Conservation (phyloP, 1,140 invertebrate genomes). For the Nasonia giraulti region DNA sequence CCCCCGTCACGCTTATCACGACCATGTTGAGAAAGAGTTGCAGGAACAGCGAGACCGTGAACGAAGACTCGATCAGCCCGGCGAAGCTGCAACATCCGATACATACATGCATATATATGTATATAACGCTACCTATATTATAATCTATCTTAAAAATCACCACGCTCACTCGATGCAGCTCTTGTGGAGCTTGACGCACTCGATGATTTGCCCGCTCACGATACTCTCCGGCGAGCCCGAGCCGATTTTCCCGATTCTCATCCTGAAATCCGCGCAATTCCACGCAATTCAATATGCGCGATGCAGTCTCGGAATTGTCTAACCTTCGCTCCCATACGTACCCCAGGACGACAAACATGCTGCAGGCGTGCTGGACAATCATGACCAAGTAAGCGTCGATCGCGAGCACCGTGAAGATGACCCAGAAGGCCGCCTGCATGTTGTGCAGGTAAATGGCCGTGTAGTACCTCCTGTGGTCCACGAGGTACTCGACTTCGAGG, state of each 20-base stretch:
- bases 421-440: slow-evolving; percentile 1
- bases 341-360: slow-evolving; percentile 39
- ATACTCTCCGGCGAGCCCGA: neutral
- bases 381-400: slow-evolving; percentile 26
- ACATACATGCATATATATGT: too few species aligned
- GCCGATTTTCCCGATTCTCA: neutral
- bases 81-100: neutral
- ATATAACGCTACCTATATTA: too few species aligned
- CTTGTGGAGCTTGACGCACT: neutral
- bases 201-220: neutral
- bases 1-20: slow-evolving; percentile 23
- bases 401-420: neutral
- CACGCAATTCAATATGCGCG: too few species aligned
- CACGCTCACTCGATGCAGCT: neutral
- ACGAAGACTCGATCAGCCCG: slow-evolving; percentile 15
- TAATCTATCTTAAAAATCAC: too few species aligned
- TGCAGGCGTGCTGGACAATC: slow-evolving; percentile 26
- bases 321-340: neutral
- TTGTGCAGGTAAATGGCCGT: slow-evolving; percentile 21
- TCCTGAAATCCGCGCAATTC: neutral
- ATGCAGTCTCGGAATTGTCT: too few species aligned
- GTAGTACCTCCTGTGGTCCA: slow-evolving; percentile 31
- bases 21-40: slow-evolving; percentile 35
- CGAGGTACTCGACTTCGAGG: slow-evolving; percentile 19
- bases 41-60: neutral